phyloP scores from a whole-genome alignment of 1,140 invertebrate species.

The Magallana gigas region DNA sequence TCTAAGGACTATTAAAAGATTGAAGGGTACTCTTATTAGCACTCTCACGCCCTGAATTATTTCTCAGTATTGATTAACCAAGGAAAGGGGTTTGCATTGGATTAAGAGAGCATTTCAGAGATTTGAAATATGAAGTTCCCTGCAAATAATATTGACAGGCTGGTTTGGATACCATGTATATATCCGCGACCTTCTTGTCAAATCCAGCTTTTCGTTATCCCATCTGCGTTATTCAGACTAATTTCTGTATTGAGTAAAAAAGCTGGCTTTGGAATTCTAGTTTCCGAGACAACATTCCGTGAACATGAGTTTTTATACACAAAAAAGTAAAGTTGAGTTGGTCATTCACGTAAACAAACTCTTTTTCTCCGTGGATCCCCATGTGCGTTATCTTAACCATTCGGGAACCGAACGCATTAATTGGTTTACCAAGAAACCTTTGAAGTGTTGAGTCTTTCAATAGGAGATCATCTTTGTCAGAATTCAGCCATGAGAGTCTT shows the following conservation, averaged over 20 bases:
- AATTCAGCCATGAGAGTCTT: slow-evolving; percentile 17
- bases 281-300: background rate
- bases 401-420: background rate
- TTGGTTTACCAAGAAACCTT: slow-evolving; percentile 16
- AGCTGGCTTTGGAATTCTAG: background rate
- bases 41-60: background rate
- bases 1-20: background rate
- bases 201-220: background rate
- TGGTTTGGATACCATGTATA: background rate
- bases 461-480: background rate
- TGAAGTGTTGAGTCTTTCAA: slow-evolving; percentile 1
- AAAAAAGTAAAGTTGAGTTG: background rate
- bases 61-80: slow-evolving; percentile 3
- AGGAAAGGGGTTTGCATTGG: background rate
- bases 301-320: background rate
- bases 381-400: background rate
- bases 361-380: background rate
- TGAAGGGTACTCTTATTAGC: background rate
- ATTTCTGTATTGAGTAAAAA: no score
- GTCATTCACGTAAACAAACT: background rate
- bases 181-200: background rate
- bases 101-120: slow-evolving; percentile 21
- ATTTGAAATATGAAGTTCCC: slow-evolving; percentile 35
- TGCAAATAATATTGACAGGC: slow-evolving; percentile 17
- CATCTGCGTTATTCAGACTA: background rate